A percentile compares a stretch with the other conserved stretches of the same genome.
Conservation (phyloP, 2,888 invertebrate species). For the Psococerastis gibbosa region DNA sequence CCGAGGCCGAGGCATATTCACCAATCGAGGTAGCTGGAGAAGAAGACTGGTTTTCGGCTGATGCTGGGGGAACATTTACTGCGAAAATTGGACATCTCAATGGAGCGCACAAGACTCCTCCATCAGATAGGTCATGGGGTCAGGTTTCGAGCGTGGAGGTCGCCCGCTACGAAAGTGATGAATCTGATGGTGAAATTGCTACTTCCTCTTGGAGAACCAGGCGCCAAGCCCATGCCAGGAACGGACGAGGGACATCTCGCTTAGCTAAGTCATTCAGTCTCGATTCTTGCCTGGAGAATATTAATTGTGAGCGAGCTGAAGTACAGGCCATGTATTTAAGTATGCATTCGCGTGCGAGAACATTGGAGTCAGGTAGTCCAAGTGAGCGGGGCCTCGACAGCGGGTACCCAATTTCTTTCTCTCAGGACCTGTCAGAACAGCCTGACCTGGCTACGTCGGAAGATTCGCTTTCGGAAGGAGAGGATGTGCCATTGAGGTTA, state of each 20-base stretch:
- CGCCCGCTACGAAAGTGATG: too few relatives aligned
- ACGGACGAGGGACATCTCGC: background rate
- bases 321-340: background rate
- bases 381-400: conserved; percentile 17
- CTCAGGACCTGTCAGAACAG: conserved; percentile 14
- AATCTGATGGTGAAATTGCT: too few relatives aligned
- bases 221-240: too few relatives aligned
- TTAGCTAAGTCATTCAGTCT: conserved; percentile 2
- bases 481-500: conserved; percentile 9
- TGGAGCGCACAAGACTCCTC: too few relatives aligned
- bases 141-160: too few relatives aligned
- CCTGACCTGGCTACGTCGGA: conserved; percentile 15
- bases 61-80: too few relatives aligned
- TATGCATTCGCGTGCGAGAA: background rate
- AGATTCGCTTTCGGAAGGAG: conserved; percentile 12
- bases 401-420: conserved; percentile 18
- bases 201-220: too few relatives aligned
- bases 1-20: too few relatives aligned
- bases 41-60: too few relatives aligned
- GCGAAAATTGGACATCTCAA: too few relatives aligned
- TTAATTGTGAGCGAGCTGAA: background rate
- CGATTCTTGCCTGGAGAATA: conserved; percentile 5
- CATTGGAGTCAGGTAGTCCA: conserved; percentile 9
- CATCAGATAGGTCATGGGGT: too few relatives aligned
- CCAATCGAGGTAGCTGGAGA: too few relatives aligned